Base-by-base conservation (phyloP, 2,797 vertebrate species). In the Manis pentadactyla region DNA sequence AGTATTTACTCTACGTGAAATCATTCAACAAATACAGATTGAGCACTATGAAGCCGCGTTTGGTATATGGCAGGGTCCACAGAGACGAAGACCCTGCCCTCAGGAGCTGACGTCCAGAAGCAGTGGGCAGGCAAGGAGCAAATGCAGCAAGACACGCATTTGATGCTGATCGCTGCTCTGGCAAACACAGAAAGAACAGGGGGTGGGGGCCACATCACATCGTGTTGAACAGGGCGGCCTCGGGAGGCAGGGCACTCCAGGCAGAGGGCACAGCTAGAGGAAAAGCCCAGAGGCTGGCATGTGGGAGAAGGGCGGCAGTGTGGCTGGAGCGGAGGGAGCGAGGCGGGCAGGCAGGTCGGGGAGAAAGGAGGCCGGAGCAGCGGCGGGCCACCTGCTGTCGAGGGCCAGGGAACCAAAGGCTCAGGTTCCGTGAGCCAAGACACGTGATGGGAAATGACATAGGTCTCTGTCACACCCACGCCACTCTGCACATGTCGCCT, bases 131-230 rank as follows among this genome's bases (percentile, higher is more conserved):
- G 23, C 5, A 2, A 81, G 53, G 15, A n/a, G 1, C 4, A 4
- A n/a, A 7, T 1, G 3, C 0, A 18, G 4, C 4, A 1, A 42
- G 23, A 13, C 23, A 8, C 10, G 6, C 0, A 8, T 14, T 3
- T 19, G 14, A 2, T 3, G 34, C 0, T 23, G 19, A 2, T 15
- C 3, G 25, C n/a, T 2, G 14, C 29, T 23, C 19, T 0, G 9
- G 69, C 49, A 49, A 37, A 57, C 1, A 19, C 73, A 81, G 2
- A 7, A 1, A 34, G 4, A 46, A 10, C 14, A 7, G 21, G 18
- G 2, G 53, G 15, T 8, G 46, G 46, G 46, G 46, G 46, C 46
- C 46, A 0, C 15, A 0, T 0, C 2, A 0, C 1, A 0, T 46
- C 46, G 34, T 0, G 5, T 69, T 31, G 27, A 27, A 3, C 4